phyloP scores from a whole-genome alignment of 2,797 vertebrate species.

The Falco novaeseelandiae region DNA sequence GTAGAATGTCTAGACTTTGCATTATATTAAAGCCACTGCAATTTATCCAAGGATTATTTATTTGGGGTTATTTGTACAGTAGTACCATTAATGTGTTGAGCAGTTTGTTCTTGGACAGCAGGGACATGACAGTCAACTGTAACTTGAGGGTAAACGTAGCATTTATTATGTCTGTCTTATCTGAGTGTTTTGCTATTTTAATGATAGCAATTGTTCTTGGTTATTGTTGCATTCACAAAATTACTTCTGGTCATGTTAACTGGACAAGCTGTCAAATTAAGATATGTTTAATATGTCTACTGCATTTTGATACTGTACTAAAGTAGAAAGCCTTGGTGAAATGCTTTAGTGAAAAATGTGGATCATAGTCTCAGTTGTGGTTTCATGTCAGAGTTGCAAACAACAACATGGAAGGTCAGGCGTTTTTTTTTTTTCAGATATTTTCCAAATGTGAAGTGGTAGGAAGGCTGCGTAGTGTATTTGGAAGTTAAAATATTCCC shows the following conservation, averaged over 20 bases:
- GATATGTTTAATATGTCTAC: not conserved
- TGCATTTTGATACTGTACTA: not conserved
- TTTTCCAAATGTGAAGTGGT: not conserved
- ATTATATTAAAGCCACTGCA: constrained; percentile 56
- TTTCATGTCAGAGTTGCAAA: not conserved
- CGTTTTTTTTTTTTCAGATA: not conserved
- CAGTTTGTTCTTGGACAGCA: not conserved
- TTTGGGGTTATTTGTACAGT: constrained; percentile 21
- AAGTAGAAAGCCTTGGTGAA: not conserved
- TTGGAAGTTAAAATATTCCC: not conserved
- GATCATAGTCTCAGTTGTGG: not conserved
- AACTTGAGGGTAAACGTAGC: not conserved
- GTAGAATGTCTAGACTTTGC: constrained; percentile 60
- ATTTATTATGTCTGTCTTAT: not conserved
- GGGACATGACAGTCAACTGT: not conserved
- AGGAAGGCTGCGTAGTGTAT: not conserved
- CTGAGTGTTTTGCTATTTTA: not conserved
- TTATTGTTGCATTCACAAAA: not conserved
- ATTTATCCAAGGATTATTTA: constrained; percentile 52
- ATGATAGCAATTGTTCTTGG: not conserved
- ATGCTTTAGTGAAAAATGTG: not conserved
- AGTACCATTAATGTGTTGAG: not conserved
- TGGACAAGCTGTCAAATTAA: not conserved
- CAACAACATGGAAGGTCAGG: not conserved
- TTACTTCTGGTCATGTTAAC: not conserved